phyloP scores from a whole-genome alignment of 2,797 vertebrate species.

The Crypturellus tataupa region DNA sequence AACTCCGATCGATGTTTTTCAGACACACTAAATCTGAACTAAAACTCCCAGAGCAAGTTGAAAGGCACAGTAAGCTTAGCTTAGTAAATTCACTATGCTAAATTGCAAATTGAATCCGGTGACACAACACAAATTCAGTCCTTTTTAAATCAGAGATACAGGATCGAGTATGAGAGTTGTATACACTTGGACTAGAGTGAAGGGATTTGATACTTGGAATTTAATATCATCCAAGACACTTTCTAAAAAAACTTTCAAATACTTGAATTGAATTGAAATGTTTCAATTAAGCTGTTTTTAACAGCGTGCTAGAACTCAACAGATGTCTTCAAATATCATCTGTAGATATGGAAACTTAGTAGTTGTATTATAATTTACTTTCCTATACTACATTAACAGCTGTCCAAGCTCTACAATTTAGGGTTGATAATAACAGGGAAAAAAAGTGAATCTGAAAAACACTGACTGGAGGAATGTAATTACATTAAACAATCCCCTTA shows the following conservation, averaged over 20 bases:
- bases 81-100: neutral
- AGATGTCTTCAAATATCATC: rapidly evolving
- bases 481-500: neutral
- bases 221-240: neutral
- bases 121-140: neutral
- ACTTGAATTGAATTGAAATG: neutral
- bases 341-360: neutral
- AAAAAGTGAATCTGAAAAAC: neutral
- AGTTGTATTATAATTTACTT: neutral
- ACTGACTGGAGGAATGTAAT: neutral
- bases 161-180: neutral
- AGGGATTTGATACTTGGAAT: neutral
- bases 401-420: neutral
- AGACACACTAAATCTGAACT: neutral
- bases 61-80: neutral
- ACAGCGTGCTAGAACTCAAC: neutral
- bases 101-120: neutral
- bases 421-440: neutral
- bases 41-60: neutral
- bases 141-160: neutral
- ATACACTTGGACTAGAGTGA: neutral
- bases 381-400: neutral
- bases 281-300: neutral
- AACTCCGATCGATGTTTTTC: neutral
- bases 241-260: neutral